These are phyloP conservation scores for Steinernema hermaphroditum DNA, from an alignment of 2,888 invertebrate species.

Conservation along the genomic window DNA sequence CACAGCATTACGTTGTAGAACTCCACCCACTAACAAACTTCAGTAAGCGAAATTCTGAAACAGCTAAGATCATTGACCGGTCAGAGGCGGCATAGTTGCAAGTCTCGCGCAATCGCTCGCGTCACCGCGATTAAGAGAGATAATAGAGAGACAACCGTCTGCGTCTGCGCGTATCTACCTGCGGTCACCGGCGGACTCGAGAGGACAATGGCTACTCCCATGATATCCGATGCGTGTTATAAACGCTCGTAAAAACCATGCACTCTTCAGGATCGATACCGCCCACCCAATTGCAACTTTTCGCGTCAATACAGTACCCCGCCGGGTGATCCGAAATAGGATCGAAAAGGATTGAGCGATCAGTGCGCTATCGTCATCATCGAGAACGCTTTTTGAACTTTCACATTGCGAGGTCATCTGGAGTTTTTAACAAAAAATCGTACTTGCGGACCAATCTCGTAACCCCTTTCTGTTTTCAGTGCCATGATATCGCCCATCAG, in stretches of 20 bases:
- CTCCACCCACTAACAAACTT: not conserved
- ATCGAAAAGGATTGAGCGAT: no score
- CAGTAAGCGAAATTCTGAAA: not conserved
- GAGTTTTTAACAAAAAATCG: not conserved
- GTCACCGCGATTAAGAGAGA: no score
- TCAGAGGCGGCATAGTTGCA: not conserved
- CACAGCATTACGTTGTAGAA: no score
- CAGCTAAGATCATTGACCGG: conserved; percentile 2
- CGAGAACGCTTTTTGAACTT: not conserved
- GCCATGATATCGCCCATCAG: not conserved
- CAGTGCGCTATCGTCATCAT: no score
- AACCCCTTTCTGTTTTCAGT: not conserved
- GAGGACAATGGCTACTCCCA: not conserved
- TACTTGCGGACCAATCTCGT: not conserved
- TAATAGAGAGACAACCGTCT: no score
- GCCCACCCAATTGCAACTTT: not conserved
- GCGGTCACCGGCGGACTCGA: not conserved
- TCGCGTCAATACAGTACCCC: no score
- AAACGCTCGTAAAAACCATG: not conserved
- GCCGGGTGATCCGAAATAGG: no score
- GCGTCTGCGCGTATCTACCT: no score
- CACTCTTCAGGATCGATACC: not conserved
- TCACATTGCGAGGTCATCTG: not conserved
- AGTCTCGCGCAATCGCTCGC: not conserved
- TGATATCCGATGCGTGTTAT: not conserved